Evolutionary conservation across 2,113 vertebrate genomes (phyloP).

Genomic region (Puffinus mauretanicus): DNA sequence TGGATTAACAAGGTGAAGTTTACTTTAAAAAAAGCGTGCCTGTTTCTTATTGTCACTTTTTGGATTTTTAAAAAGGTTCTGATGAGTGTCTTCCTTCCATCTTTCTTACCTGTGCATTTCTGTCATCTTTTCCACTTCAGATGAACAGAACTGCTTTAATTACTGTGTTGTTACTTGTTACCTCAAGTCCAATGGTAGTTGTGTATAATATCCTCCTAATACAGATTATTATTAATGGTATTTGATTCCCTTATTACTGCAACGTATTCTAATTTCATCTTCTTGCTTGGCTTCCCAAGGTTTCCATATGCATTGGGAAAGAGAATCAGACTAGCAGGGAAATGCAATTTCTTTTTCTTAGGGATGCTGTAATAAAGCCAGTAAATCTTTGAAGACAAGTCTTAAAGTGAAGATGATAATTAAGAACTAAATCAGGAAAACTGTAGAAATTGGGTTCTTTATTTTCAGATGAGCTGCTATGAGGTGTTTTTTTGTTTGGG

Average conservation of each 20-base stretch:
- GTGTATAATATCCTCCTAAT: neutral
- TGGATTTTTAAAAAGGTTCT: neutral
- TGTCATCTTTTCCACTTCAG: neutral
- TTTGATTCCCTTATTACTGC: neutral
- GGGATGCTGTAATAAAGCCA: neutral
- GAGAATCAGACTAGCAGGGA: neutral
- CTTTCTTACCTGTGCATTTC: neutral
- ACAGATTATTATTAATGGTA: neutral
- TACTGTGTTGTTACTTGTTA: neutral
- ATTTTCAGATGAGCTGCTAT: neutral
- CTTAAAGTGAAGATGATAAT: neutral
- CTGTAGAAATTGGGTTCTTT: neutral
- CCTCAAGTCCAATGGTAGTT: neutral
- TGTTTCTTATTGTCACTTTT: neutral
- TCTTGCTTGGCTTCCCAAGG: neutral
- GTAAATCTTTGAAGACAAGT: neutral
- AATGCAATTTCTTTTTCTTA: neutral
- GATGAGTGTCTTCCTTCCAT: neutral
- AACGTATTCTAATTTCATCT: neutral
- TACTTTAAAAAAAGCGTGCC: neutral
- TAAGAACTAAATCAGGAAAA: neutral
- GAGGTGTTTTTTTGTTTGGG: neutral
- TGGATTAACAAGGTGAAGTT: constrained; percentile 96
- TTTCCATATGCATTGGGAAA: neutral
- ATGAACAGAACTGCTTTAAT: neutral